phyloP scores from a whole-genome alignment of 2,888 invertebrate genomes.

The Escarpia spicata region DNA sequence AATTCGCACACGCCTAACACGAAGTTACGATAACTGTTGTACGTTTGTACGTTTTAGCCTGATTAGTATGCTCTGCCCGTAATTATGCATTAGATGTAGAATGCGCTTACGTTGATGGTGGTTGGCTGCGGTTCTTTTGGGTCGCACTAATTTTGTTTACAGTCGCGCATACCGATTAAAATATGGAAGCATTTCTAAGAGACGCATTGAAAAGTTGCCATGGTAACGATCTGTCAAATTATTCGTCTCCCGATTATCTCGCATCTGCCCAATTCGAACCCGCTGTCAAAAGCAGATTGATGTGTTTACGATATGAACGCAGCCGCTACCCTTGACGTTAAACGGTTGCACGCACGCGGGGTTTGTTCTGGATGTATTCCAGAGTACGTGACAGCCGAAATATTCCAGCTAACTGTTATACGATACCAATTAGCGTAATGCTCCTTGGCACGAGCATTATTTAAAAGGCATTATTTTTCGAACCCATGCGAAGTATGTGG shows the following conservation, averaged over 20 bases:
- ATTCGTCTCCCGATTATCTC: not conserved
- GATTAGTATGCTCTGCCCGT: not conserved
- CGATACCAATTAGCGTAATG: not conserved
- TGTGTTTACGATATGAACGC: not conserved
- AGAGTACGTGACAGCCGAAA: not conserved
- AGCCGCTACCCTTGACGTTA: not conserved
- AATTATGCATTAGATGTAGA: not conserved
- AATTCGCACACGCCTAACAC: too few species aligned
- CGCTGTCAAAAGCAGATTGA: not conserved
- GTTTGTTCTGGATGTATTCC: not conserved
- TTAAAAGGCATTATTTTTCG: constrained; percentile 5
- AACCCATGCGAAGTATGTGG: not conserved
- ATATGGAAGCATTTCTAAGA: not conserved
- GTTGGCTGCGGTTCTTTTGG: not conserved
- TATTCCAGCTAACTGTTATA: not conserved
- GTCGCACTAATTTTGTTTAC: not conserved
- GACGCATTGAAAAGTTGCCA: not conserved
- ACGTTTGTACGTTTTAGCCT: not conserved
- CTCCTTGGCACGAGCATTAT: not conserved
- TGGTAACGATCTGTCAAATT: not conserved
- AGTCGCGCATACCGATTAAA: not conserved
- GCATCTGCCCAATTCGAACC: not conserved
- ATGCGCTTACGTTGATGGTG: not conserved
- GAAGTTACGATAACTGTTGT: not conserved
- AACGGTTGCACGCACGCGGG: not conserved